These are phyloP conservation scores for Agrypnia vestita DNA, from an alignment of 1,140 invertebrate species.

Conservation along the genomic window DNA sequence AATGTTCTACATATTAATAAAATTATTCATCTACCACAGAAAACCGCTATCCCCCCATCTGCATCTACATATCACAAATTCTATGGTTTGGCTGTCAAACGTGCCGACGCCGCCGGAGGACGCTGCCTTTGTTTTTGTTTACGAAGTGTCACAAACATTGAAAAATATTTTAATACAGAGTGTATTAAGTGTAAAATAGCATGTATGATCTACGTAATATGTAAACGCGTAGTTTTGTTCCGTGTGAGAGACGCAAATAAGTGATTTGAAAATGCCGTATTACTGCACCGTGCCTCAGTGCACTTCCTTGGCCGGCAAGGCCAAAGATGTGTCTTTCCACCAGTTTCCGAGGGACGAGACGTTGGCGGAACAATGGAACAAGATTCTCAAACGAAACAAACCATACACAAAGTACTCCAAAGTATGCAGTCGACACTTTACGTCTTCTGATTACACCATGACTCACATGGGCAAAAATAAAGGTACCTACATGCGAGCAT, in stretches of 20 bases:
- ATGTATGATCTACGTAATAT: slow-evolving; percentile 1
- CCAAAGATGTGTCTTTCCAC: slow-evolving; percentile 70
- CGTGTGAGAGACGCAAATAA: neutral
- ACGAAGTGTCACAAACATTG: slow-evolving; percentile 32
- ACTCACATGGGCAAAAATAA: slow-evolving; percentile 69
- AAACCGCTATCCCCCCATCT: neutral
- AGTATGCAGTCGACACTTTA: slow-evolving; percentile 71
- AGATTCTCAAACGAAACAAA: slow-evolving; percentile 68
- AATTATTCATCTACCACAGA: slow-evolving; percentile 1
- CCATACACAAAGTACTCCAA: slow-evolving; percentile 72
- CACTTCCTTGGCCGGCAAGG: slow-evolving; percentile 70
- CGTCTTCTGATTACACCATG: slow-evolving; percentile 68
- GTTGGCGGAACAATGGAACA: slow-evolving; percentile 68
- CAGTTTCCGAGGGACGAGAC: slow-evolving; percentile 70
- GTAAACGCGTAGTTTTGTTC: slow-evolving; percentile 1
- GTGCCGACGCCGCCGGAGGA: slow-evolving; percentile 37
- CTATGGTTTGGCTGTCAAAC: slow-evolving; percentile 42
- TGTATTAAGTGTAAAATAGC: neutral
- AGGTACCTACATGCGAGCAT: slow-evolving; percentile 62
- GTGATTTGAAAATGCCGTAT: slow-evolving; percentile 66
- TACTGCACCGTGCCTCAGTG: slow-evolving; percentile 71
- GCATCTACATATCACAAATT: slow-evolving; percentile 17
- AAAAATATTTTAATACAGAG: neutral
- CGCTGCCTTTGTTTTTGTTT: slow-evolving; percentile 48
- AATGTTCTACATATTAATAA: neutral